Base-by-base conservation (phyloP, 2,113 vertebrate species). In the Onychorhynchus coronatus region DNA sequence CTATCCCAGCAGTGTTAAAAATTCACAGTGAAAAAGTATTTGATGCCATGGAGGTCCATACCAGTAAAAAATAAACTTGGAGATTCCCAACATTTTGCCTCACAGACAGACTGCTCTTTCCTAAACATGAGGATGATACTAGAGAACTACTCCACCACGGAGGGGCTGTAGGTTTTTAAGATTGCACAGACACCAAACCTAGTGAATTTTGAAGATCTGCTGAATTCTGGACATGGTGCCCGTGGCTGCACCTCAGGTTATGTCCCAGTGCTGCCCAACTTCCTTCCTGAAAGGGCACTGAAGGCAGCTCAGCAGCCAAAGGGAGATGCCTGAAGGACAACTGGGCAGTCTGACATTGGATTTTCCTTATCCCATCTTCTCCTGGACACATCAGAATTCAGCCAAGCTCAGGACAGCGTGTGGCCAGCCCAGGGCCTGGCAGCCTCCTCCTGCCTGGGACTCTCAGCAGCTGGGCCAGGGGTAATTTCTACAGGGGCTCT, bases 71-170 rank as follows among this genome's bases (percentile, higher is more conserved):
- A 44, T 24, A 68, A 73, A 72, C 33, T 5, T 41, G 31, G 56
- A 81, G 44, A 24, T 5, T 44, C 58, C 7, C 35, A 61, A 8
- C 31, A n/a, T 30, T 81, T 65, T 85, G 18, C 52, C 24, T 85
- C 22, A n/a, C 5, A 6, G 52, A 30, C 14, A 65, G 47, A 71
- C 11, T 58, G 52, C 16, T 44, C 56, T 78, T 82, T 72, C 42
- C 61, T 75, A 52, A 80, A 53, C 30, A 58, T 11, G 4, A 84
- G 41, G 8, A 55, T 0, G 0, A 25, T 13, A 68, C 9, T 28
- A 61, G 31, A 82, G 12, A 31, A 85, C 4, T 8, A 31, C 21
- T 62, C 21, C n/a, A 22, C 24, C 13, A 3, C 10, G 14, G 49
- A 82, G 10, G 8, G 7, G 42, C 14, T 80, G n/a, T 21, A 44